A percentile compares a stretch with the other conserved stretches of the same genome.
Conservation (phyloP, 2,888 invertebrate species). For the Erannis defoliaria region DNA sequence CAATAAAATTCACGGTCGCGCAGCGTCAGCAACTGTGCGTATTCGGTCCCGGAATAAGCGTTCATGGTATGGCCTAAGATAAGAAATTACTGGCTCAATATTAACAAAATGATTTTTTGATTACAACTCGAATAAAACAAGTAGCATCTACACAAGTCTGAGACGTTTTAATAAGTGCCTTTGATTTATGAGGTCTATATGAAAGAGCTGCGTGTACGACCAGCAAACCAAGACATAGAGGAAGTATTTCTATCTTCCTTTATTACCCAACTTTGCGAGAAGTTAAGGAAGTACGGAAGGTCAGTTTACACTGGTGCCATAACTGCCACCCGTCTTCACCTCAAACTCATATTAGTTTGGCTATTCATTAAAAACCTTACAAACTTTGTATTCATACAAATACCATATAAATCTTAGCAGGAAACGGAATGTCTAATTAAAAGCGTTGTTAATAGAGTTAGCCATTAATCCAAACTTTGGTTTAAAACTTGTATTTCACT, state of each 20-base stretch:
- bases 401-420: constrained; percentile 26
- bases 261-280: constrained; percentile 21
- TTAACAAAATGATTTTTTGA: constrained; percentile 50
- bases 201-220: constrained; percentile 69
- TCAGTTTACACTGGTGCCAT: constrained; percentile 49
- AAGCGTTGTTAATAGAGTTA: constrained; percentile 20
- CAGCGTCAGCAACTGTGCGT: too few species aligned
- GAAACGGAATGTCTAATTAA: constrained; percentile 29
- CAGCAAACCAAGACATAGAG: constrained; percentile 40
- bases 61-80: too few species aligned
- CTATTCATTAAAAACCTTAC: constrained; percentile 54
- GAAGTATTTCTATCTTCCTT: constrained; percentile 24
- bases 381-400: constrained; percentile 23
- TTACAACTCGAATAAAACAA: constrained; percentile 1
- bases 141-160: constrained; percentile 52
- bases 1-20: too few species aligned
- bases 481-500: constrained; percentile 31
- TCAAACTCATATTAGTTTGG: constrained; percentile 64
- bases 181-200: constrained; percentile 77
- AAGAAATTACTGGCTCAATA: constrained; percentile 56
- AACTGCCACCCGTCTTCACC: constrained; percentile 53
- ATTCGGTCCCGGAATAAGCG: too few species aligned
- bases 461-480: constrained; percentile 19
- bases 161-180: constrained; percentile 73
- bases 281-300: constrained; percentile 39